phyloP scores from a whole-genome alignment of 2,113 vertebrate species.

The Cricetomys ansorgei region DNA sequence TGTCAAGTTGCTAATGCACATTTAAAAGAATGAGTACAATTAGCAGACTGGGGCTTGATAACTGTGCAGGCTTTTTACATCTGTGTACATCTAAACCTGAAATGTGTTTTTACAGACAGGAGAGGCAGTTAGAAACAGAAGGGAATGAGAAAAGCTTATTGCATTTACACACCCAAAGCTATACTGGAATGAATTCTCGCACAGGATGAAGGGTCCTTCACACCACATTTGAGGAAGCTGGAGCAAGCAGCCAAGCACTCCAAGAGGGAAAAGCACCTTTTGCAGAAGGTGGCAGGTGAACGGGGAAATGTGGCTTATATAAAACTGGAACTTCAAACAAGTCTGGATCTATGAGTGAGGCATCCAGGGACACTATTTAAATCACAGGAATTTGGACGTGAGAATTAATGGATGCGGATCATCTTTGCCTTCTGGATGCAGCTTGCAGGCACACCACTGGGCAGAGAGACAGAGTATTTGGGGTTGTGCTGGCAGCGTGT shows the following conservation, averaged over 20 bases:
- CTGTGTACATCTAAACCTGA: constrained; percentile 50
- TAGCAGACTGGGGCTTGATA: constrained; percentile 70
- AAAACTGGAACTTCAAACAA: constrained; percentile 42
- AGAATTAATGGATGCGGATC: background rate
- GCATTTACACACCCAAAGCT: background rate
- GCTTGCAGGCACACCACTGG: background rate
- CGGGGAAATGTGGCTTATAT: background rate
- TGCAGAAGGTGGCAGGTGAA: background rate
- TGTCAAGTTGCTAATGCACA: constrained; percentile 69
- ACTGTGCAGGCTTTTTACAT: constrained; percentile 67
- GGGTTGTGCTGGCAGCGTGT: background rate
- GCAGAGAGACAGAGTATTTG: background rate
- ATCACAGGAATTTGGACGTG: background rate
- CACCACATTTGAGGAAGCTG: background rate
- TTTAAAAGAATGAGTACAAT: constrained; percentile 72
- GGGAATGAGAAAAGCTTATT: background rate
- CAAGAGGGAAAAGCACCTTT: background rate
- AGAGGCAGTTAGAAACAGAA: background rate
- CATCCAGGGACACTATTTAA: constrained; percentile 11
- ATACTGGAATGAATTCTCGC: background rate
- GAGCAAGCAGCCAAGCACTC: background rate
- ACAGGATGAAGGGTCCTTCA: background rate
- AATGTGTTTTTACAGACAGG: background rate
- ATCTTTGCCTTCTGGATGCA: constrained; percentile 17
- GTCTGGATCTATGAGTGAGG: background rate